A percentile compares a stretch with the other conserved stretches of the same genome.
Evolutionary conservation across 2,888 invertebrate species (phyloP).

Genomic region (Pollenia griseotomentosa): DNA sequence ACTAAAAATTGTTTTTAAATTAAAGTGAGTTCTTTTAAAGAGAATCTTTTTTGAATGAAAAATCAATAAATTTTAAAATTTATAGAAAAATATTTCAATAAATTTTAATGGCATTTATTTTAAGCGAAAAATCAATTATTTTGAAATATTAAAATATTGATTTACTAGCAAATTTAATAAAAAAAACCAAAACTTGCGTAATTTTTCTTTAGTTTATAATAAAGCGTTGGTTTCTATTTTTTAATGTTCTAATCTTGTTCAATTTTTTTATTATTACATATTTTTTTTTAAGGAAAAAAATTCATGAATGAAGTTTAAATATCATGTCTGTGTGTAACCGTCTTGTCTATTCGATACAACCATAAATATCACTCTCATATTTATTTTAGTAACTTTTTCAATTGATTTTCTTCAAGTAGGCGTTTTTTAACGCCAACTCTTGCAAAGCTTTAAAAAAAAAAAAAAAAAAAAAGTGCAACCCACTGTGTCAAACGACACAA

Average conservation of each 20-base stretch:
- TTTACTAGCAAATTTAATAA: background rate
- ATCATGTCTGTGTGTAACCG: slow-evolving; percentile 20
- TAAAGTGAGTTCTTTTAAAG: slow-evolving; percentile 37
- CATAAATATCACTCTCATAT: slow-evolving; percentile 54
- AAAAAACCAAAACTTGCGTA: slow-evolving; percentile 22
- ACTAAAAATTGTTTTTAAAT: background rate
- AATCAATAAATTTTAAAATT: background rate
- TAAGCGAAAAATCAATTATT: background rate
- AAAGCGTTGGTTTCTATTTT: slow-evolving; percentile 59
- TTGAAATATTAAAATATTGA: background rate
- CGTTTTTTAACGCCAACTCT: slow-evolving; percentile 64
- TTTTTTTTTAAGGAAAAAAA: slow-evolving; percentile 11
- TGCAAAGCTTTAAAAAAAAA: background rate
- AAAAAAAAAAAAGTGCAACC: slow-evolving; percentile 40
- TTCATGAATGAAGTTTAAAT: slow-evolving; percentile 72
- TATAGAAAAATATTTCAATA: background rate
- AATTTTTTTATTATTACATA: slow-evolving; percentile 16
- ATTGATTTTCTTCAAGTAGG: slow-evolving; percentile 63
- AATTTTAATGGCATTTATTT: background rate
- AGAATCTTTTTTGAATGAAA: background rate
- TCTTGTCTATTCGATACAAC: background rate
- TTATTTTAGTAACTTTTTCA: slow-evolving; percentile 49
- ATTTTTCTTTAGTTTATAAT: slow-evolving; percentile 26
- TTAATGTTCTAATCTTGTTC: slow-evolving; percentile 42
- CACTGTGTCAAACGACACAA: slow-evolving; percentile 47